Conservation (phyloP, 2,888 invertebrate genomes). For the Oligia strigilis region DNA sequence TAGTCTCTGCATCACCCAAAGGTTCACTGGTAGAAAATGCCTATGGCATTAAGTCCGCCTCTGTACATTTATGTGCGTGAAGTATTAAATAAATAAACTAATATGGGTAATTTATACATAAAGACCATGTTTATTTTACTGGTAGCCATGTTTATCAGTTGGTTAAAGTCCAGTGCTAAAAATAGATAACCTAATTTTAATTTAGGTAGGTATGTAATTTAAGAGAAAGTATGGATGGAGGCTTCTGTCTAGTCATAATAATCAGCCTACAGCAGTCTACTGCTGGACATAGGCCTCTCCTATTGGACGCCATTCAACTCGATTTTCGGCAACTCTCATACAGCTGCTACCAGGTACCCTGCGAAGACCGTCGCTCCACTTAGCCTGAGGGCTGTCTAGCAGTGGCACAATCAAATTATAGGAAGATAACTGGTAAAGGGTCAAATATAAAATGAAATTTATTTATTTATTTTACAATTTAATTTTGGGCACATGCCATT, state of each 20-base stretch:
- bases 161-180: constrained; percentile 14
- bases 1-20: too few relatives aligned
- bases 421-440: too few relatives aligned
- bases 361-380: background rate
- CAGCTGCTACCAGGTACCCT: background rate
- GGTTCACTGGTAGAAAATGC: too few relatives aligned
- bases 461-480: too few relatives aligned
- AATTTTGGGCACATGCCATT: too few relatives aligned
- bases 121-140: constrained; percentile 14
- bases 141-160: background rate
- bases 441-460: too few relatives aligned
- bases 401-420: background rate
- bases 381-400: background rate
- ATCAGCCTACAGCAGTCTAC: too few relatives aligned
- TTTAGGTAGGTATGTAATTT: background rate
- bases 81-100: too few relatives aligned
- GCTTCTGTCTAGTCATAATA: background rate
- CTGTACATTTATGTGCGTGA: too few relatives aligned
- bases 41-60: too few relatives aligned
- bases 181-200: background rate
- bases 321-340: background rate
- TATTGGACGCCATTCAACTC: background rate
- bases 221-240: background rate
- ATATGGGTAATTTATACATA: background rate
- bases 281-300: background rate